Evolutionary conservation across 2,113 vertebrate genomes (phyloP), one percentile per base, ranked within the genome.

Genomic region (Campylomormyrus tamandua): DNA sequence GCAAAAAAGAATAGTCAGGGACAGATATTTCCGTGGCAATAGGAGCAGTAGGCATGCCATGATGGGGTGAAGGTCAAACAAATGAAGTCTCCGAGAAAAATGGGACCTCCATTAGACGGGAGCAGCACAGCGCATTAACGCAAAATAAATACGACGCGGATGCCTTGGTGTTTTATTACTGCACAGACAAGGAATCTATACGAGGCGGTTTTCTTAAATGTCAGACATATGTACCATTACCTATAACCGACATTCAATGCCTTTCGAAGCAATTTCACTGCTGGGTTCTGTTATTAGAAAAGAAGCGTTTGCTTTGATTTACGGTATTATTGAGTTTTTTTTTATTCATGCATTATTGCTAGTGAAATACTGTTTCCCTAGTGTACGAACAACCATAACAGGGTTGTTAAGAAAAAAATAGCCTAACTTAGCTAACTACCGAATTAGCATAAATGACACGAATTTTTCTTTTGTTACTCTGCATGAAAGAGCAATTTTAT

Each of bases 1-100:
- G 91, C 91, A 83, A 45, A 94, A 93, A 93, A 93, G 95, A 93
- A 95, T 95, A 94, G 94, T 94, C 92, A 93, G 92, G 93, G 84
- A 88, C 90, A 91, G 45, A 48, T 84, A 94, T 95, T 93, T 93
- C 94, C 95, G 93, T 93, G 94, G 93, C 94, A 95, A 94, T 91
- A 88, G 91, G 93, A 92, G 91, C 93, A 91, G 92, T 83, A 91
- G 95, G 92, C 0, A 4, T 89, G 94, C 46, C 21, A 91, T 89
- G 88, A 90, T 90, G 93, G 94, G 94, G 95, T 94, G 94, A 92
- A 94, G 94, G 94, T 93, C 91, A 91, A 31, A 53, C 93, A 91
- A 92, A 91, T 90, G 90, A 87, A 89, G 92, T 74, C 0, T 5
- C 89, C 89, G 35, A 93, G 90, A 93, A 92, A 86, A 45, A 53